Conservation (phyloP, 2,113 vertebrate genomes). For the Oreochromis niloticus region DNA sequence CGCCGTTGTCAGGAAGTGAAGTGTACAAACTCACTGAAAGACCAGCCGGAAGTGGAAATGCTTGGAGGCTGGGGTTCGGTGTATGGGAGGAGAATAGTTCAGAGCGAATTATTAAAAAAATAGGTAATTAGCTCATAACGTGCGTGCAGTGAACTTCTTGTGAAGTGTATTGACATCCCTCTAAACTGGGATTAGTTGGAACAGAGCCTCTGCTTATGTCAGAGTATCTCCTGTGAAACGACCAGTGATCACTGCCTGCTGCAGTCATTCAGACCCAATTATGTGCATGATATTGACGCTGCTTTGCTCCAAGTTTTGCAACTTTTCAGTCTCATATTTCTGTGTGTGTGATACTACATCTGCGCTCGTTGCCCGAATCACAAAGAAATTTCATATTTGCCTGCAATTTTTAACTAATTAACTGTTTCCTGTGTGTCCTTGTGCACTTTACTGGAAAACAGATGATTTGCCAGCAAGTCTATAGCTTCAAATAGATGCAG, state of each 20-base stretch:
- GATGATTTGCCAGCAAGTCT: background rate
- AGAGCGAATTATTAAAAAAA: too few species aligned
- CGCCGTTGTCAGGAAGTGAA: accelerated
- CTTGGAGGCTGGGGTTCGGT: background rate
- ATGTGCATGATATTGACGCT: background rate
- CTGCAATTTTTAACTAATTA: background rate
- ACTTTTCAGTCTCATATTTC: background rate
- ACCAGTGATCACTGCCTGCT: background rate
- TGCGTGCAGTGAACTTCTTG: background rate
- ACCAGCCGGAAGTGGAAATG: background rate
- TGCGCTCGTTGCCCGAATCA: background rate
- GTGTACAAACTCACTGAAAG: background rate
- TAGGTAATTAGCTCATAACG: background rate
- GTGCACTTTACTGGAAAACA: background rate
- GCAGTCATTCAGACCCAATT: background rate
- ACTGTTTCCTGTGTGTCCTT: background rate
- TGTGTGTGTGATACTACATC: background rate
- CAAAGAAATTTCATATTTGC: background rate
- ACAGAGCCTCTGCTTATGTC: background rate
- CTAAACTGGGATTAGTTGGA: background rate
- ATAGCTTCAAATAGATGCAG: background rate
- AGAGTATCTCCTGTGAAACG: background rate
- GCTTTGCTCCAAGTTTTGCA: background rate
- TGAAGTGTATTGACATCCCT: background rate
- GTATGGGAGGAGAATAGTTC: background rate